Evolutionary conservation across 92 coral and sea anemone genomes (phyloP).

Genomic region (Desmophyllum pertusum): DNA sequence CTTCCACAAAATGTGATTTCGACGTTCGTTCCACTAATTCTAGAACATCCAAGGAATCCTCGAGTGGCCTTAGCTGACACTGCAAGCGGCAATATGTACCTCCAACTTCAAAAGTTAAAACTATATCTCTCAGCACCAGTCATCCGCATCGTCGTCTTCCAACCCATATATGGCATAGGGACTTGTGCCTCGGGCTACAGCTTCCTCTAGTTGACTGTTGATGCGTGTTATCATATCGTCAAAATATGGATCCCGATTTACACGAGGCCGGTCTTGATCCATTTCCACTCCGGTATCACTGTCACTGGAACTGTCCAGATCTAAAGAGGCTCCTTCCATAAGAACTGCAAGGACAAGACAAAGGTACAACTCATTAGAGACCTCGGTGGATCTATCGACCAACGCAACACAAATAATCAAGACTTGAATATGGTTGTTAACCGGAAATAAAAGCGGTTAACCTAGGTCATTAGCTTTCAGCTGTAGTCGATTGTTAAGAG

Average conservation of each 20-base stretch:
- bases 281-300: constrained; percentile 46
- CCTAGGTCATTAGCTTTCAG: too few relatives aligned
- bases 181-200: constrained; percentile 87
- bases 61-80: neutral
- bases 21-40: neutral
- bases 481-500: too few relatives aligned
- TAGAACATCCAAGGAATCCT: neutral
- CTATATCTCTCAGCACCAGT: constrained; percentile 80
- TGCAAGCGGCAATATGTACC: neutral
- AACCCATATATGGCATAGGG: constrained; percentile 93
- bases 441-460: too few relatives aligned
- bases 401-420: neutral
- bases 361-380: neutral
- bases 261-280: constrained; percentile 25
- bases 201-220: constrained; percentile 81
- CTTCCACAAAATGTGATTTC: neutral
- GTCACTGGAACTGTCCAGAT: constrained; percentile 45
- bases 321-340: constrained; percentile 31
- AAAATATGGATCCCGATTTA: constrained; percentile 52
- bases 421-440: too few relatives aligned
- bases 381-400: neutral
- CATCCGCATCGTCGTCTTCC: constrained; percentile 94
- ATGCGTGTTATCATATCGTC: constrained; percentile 92
- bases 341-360: constrained; percentile 12
- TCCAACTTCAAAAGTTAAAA: neutral